Base-by-base conservation (phyloP, 1,140 invertebrate species). In the Ceratina calcarata region DNA sequence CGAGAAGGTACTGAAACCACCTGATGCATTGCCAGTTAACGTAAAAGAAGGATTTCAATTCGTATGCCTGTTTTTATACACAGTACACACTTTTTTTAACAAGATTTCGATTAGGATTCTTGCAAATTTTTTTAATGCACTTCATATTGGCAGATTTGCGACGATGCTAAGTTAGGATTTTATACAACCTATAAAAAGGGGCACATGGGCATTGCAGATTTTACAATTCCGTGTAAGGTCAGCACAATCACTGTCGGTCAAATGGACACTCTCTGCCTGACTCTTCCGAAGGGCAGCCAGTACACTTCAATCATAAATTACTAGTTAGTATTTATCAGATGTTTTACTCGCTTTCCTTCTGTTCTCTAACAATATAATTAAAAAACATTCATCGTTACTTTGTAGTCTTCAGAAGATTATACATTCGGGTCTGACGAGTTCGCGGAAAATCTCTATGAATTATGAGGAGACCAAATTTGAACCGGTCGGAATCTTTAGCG, bases 351-450 rank as follows among this genome's bases (percentile, higher is more conserved):
- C 7, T 22, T 22, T 1, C 13, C 15, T 1, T 15, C 6, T 15
- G 15, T n/a, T 24, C 4, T 24, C 20, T 24, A 3, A 16, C 2
- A 15, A 10, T 8, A 8, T 37, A 57, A 20, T 10, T 32, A 45
- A 60, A 22, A 49, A 16, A 64, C 67, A 20, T 49, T 53, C 24
- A 37, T 58, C 18, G 16, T 37, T 45, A 0, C 45, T 13, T 81
- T 80, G 2, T 16, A 87, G 87, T 12, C n/a, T 88, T 15, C 78
- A 85, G 61, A 88, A 85, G 73, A 77, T 87, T 45, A 18, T 79
- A 12, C 55, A 78, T 15, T 67, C 61, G 27, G 84, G 82, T 0
- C 18, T 86, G 18, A n/a, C 84, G 32, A 72, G 73, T 3, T 78
- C 72, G 22, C 57, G 53, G 6, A 75, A 64, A 53, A 27, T 12